Percentiles rank a stretch among this genome's conserved stretches.
These are phyloP conservation scores for Aegithalos caudatus DNA, from an alignment of 2,113 vertebrate genomes.

Conservation along the genomic window DNA sequence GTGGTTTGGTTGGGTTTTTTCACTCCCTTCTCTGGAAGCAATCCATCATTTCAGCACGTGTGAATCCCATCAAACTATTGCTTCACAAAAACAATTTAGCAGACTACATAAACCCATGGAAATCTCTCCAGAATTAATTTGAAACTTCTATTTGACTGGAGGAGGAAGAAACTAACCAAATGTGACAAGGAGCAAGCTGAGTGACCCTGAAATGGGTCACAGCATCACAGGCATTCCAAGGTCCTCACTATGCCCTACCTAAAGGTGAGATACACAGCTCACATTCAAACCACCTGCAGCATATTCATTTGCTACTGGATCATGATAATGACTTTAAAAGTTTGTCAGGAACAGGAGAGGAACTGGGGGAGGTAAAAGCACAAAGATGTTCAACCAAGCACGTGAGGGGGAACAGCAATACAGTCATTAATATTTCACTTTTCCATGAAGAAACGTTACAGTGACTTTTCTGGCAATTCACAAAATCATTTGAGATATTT, in stretches of 20 bases:
- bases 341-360: not conserved
- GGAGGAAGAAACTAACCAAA: not conserved
- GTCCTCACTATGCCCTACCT: not conserved
- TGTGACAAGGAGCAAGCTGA: not conserved
- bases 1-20: not conserved
- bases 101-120: not conserved
- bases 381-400: not conserved
- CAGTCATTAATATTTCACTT: not conserved
- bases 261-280: not conserved
- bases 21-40: accelerated
- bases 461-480: not conserved
- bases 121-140: not conserved
- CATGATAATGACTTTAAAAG: not conserved
- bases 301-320: not conserved
- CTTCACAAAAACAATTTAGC: not conserved
- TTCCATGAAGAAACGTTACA: not conserved
- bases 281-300: not conserved
- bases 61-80: not conserved
- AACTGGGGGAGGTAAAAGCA: not conserved
- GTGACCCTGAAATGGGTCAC: not conserved
- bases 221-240: not conserved
- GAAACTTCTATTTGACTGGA: not conserved
- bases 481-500: not conserved
- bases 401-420: not conserved
- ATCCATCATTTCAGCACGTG: not conserved